These are phyloP conservation scores for Bursaphelenchus okinawaensis DNA, from an alignment of 2,888 invertebrate species.

Conservation along the genomic window DNA sequence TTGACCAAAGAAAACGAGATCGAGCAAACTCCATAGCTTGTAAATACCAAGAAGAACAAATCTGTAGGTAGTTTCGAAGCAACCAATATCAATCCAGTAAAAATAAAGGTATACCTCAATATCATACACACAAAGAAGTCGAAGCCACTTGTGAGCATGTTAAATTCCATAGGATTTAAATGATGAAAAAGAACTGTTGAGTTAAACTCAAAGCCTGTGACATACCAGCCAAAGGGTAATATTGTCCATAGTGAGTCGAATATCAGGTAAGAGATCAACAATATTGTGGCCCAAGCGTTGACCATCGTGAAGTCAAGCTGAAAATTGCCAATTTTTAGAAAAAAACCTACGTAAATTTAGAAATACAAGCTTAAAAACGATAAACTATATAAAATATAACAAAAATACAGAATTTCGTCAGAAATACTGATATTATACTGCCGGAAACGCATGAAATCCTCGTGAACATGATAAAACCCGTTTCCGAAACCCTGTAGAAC, in stretches of 20 bases:
- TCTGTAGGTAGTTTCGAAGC: background rate
- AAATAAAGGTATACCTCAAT: conserved; percentile 2
- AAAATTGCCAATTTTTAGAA: too few relatives aligned
- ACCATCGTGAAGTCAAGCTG: background rate
- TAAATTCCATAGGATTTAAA: conserved; percentile 24
- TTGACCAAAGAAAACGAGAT: conserved; percentile 15
- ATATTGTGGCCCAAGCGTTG: background rate
- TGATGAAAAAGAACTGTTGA: background rate
- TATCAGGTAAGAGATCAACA: conserved; percentile 11
- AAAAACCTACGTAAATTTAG: too few relatives aligned
- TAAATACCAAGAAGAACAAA: background rate
- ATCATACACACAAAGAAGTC: conserved; percentile 26
- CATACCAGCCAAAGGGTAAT: conserved; percentile 30
- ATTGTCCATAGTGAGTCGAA: conserved; percentile 29
- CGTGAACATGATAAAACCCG: too few relatives aligned
- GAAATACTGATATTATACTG: too few relatives aligned
- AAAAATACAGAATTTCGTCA: too few relatives aligned
- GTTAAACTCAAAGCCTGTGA: conserved; percentile 23
- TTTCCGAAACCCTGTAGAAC: too few relatives aligned
- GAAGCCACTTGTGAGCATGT: conserved; percentile 19
- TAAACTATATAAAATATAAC: too few relatives aligned
- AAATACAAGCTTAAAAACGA: too few relatives aligned
- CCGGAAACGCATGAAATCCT: too few relatives aligned
- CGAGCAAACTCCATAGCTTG: conserved; percentile 1
- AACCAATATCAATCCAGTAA: background rate